A percentile compares a stretch with the other conserved stretches of the same genome.
phyloP scores from a whole-genome alignment of 2,797 vertebrate species.

The Coregonus sp. region DNA sequence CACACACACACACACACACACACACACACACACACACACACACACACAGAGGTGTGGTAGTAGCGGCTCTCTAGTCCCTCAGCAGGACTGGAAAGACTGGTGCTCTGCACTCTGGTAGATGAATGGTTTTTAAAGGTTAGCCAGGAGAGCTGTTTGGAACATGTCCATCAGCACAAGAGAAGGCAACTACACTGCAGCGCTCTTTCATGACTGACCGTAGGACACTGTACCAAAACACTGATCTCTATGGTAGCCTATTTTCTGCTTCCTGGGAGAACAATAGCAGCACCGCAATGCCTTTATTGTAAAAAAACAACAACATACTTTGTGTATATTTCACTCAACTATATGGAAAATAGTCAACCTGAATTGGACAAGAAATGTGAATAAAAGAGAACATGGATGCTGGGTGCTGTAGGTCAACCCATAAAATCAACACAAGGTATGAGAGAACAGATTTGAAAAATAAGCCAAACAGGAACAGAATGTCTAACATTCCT shows the following conservation, averaged over 20 bases:
- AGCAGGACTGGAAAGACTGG: slow-evolving; percentile 9
- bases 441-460: background rate
- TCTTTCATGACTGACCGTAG: slow-evolving; percentile 7
- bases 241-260: background rate
- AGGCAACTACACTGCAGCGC: slow-evolving; percentile 18
- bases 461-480: background rate
- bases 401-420: too few relatives aligned
- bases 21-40: too few relatives aligned
- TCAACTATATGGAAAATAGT: background rate
- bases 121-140: slow-evolving; percentile 35
- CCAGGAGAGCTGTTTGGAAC: slow-evolving; percentile 15
- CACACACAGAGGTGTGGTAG: too few relatives aligned
- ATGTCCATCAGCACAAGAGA: slow-evolving; percentile 17
- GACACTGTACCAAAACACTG: background rate
- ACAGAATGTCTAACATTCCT: background rate
- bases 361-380: background rate
- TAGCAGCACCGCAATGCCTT: too few relatives aligned
- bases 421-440: too few relatives aligned
- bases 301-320: background rate
- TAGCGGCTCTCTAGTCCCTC: background rate
- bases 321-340: background rate
- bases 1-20: too few relatives aligned
- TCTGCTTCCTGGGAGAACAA: background rate
- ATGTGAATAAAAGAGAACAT: too few relatives aligned
- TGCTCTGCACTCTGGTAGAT: slow-evolving; percentile 10